phyloP scores from a whole-genome alignment of 1,140 invertebrate genomes.

The Calephelis virginiensis region DNA sequence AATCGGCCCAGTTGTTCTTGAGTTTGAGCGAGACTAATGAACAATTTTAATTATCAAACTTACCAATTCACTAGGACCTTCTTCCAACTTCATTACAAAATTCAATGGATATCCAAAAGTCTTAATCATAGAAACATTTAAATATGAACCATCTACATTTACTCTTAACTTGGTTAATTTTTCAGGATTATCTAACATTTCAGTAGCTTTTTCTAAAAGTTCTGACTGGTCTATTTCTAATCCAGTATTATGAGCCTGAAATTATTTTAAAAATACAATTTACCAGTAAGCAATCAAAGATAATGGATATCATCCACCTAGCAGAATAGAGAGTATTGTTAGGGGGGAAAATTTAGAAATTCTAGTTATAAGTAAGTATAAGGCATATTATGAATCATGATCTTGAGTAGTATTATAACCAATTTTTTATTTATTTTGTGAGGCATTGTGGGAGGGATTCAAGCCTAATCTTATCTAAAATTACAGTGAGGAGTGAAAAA shows the following conservation, averaged over 20 bases:
- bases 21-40: too few relatives aligned
- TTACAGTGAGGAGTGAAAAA: too few relatives aligned
- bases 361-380: too few relatives aligned
- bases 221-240: slow-evolving; percentile 45
- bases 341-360: too few relatives aligned
- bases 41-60: slow-evolving; percentile 25
- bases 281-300: background rate
- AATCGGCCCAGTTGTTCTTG: too few relatives aligned
- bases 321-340: too few relatives aligned
- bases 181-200: slow-evolving; percentile 41
- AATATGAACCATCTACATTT: slow-evolving; percentile 25
- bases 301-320: background rate
- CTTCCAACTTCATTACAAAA: slow-evolving; percentile 41
- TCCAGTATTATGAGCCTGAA: slow-evolving; percentile 51
- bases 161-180: slow-evolving; percentile 40
- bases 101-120: slow-evolving; percentile 44
- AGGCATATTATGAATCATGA: too few relatives aligned
- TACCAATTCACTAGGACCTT: slow-evolving; percentile 50
- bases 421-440: too few relatives aligned
- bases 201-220: slow-evolving; percentile 40
- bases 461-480: too few relatives aligned
- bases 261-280: slow-evolving; percentile 16
- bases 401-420: too few relatives aligned
- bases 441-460: too few relatives aligned
- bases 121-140: slow-evolving; percentile 41